Percentiles rank a stretch among this genome's conserved stretches.
phyloP scores from a whole-genome alignment of 2,113 vertebrate genomes.

The Suncus etruscus region DNA sequence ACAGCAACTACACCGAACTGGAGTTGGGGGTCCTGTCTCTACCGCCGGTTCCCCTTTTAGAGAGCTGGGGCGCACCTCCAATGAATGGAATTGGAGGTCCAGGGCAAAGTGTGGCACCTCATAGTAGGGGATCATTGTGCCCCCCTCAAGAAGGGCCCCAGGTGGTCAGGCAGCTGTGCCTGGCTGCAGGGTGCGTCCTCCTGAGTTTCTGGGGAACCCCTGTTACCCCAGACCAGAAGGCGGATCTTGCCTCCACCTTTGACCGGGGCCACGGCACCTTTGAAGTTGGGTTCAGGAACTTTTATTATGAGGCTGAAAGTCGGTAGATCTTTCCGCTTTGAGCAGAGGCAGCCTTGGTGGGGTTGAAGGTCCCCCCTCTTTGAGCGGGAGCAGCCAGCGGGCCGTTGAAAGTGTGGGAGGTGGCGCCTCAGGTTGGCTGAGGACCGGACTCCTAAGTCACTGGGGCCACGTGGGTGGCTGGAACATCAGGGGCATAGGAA shows the following conservation, averaged over 20 bases:
- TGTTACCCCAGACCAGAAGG: background rate
- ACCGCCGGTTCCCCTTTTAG: too few relatives aligned
- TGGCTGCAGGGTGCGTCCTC: background rate
- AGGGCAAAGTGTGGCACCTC: too few relatives aligned
- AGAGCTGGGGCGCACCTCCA: background rate
- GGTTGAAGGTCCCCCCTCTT: background rate
- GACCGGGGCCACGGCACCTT: constrained; percentile 37
- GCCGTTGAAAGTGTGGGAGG: background rate
- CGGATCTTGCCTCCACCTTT: constrained; percentile 55
- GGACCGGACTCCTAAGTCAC: background rate
- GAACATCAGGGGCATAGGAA: background rate
- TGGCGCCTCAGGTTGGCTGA: background rate
- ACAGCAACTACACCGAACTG: too few relatives aligned
- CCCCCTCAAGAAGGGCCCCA: fast-evolving
- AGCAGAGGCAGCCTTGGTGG: background rate
- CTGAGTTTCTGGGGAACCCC: too few relatives aligned
- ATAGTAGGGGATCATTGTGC: too few relatives aligned
- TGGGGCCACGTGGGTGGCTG: background rate
- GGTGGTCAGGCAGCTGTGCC: background rate
- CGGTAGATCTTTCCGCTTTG: too few relatives aligned
- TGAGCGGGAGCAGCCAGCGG: constrained; percentile 13
- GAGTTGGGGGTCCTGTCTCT: too few relatives aligned
- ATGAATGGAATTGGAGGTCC: too few relatives aligned
- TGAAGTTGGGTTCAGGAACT: constrained; percentile 50
- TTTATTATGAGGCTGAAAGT: constrained; percentile 12